phyloP scores from a whole-genome alignment of 2,797 vertebrate genomes.

The Bovichtus diacanthus region DNA sequence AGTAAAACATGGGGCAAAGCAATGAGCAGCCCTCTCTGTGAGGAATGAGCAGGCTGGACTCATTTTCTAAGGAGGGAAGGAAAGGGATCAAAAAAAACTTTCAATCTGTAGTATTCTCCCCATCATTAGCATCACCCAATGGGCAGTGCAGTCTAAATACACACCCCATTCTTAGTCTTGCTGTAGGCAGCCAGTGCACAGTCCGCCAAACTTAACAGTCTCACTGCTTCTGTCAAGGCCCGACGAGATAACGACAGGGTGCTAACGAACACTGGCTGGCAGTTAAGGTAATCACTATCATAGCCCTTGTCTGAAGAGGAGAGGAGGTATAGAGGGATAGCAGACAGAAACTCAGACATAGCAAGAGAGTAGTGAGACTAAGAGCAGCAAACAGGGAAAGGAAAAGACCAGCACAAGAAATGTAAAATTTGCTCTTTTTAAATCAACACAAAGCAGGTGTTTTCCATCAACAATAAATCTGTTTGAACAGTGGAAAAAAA shows the following conservation, averaged over 20 bases:
- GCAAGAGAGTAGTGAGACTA: not conserved
- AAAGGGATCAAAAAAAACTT: conserved; percentile 34
- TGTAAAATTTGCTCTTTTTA: not conserved
- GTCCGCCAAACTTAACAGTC: conserved; percentile 11
- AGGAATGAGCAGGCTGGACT: conserved; percentile 24
- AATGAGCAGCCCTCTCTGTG: not conserved
- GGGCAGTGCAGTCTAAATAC: not conserved
- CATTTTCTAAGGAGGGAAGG: conserved; percentile 3
- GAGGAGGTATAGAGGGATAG: conserved; percentile 29
- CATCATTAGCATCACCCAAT: conserved; percentile 38
- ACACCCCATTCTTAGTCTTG: conserved; percentile 8
- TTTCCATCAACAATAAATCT: not conserved
- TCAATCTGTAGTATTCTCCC: conserved; percentile 14
- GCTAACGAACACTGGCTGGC: conserved; percentile 68
- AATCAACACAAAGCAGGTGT: not conserved
- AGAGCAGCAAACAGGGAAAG: not conserved
- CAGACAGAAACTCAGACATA: conserved; percentile 32
- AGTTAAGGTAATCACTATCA: conserved; percentile 75
- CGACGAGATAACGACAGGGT: conserved; percentile 71
- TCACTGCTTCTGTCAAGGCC: conserved; percentile 29
- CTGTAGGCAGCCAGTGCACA: not conserved
- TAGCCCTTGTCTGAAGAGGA: conserved; percentile 52
- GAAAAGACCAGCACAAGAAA: not conserved
- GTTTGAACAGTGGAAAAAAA: conserved; percentile 6
- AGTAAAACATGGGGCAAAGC: not conserved